A percentile compares a stretch with the other conserved stretches of the same genome.
These are phyloP conservation scores for Corapipo altera DNA, from an alignment of 2,113 vertebrate genomes.

Conservation along the genomic window DNA sequence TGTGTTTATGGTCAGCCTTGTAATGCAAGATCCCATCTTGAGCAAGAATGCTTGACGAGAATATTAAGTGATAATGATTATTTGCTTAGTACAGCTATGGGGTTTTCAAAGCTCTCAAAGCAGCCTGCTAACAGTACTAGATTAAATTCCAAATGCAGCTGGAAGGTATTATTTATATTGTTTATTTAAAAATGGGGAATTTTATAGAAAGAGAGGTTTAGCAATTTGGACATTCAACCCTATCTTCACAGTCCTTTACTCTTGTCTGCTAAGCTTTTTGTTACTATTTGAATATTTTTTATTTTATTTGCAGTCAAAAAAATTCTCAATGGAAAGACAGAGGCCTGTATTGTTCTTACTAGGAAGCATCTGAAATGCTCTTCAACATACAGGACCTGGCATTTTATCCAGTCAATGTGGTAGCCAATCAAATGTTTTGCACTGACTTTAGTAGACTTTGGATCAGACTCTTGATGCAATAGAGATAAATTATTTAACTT, in stretches of 20 bases:
- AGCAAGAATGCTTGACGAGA: slow-evolving; percentile 1
- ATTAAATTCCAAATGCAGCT: slow-evolving; percentile 29
- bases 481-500: slow-evolving; percentile 65
- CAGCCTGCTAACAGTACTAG: neutral
- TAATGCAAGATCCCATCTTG: neutral
- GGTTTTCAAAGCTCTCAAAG: neutral
- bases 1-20: neutral
- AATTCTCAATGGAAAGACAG: neutral
- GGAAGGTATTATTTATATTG: slow-evolving; percentile 36
- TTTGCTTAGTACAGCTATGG: neutral
- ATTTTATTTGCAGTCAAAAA: neutral
- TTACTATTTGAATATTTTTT: neutral
- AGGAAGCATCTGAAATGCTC: slow-evolving; percentile 13
- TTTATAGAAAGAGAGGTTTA: slow-evolving; percentile 8
- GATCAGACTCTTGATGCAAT: slow-evolving; percentile 50
- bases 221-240: slow-evolving; percentile 17
- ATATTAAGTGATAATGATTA: slow-evolving; percentile 43
- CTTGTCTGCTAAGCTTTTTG: neutral
- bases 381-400: slow-evolving; percentile 31
- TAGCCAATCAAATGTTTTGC: slow-evolving; percentile 55
- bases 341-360: neutral
- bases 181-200: slow-evolving; percentile 8
- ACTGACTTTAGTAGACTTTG: slow-evolving; percentile 54
- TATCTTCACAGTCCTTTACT: neutral
- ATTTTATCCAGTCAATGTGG: slow-evolving; percentile 27